Evolutionary conservation across 2,113 vertebrate species (phyloP).

Genomic region (Hippolais icterina): DNA sequence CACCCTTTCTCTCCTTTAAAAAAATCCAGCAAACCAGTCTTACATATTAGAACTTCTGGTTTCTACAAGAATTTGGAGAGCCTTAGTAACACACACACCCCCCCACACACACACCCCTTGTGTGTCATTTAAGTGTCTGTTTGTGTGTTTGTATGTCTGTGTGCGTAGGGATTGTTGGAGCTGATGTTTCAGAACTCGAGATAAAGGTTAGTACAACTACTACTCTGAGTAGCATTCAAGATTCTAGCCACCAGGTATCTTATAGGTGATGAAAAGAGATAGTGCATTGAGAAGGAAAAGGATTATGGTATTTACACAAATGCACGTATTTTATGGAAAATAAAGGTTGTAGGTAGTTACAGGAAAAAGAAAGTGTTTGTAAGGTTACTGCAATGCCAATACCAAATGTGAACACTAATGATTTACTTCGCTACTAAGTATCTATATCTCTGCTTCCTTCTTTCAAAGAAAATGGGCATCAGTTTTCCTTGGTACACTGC

Average conservation of each 20-base stretch:
- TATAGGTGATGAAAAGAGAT: background rate
- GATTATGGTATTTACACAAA: background rate
- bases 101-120: too few species aligned
- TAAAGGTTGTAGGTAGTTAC: background rate
- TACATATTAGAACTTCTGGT: background rate
- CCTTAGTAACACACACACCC: background rate
- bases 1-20: background rate
- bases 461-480: too few species aligned
- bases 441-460: background rate
- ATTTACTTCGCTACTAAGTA: background rate
- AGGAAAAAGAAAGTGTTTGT: background rate
- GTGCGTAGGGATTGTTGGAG: background rate
- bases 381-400: background rate
- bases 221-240: background rate
- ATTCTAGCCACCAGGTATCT: background rate
- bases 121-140: background rate
- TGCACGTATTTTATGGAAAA: background rate
- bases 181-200: background rate
- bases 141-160: background rate
- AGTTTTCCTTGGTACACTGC: background rate
- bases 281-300: background rate
- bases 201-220: background rate
- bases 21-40: background rate
- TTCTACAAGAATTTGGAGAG: background rate
- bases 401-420: background rate